phyloP scores from a whole-genome alignment of 2,113 vertebrate genomes.

The Elephas maximus region DNA sequence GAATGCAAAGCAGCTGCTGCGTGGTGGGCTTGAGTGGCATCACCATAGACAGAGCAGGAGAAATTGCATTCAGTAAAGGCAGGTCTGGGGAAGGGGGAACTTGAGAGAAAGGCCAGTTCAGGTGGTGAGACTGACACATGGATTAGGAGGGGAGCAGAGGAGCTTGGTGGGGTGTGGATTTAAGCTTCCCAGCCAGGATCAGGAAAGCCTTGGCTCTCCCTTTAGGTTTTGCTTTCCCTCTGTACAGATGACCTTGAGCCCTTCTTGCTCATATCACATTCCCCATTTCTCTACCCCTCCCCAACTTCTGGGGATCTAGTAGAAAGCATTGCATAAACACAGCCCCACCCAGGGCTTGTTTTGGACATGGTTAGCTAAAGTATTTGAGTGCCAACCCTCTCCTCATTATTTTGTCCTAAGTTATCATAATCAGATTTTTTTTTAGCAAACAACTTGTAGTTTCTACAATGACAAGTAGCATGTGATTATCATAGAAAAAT shows the following conservation, averaged over 20 bases:
- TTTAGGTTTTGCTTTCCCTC: constrained; percentile 17
- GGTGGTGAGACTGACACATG: not conserved
- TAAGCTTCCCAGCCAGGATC: not conserved
- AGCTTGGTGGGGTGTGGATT: not conserved
- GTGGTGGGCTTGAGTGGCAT: not conserved
- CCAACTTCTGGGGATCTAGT: not conserved
- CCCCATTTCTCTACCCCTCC: constrained; percentile 26
- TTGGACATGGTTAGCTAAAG: not conserved
- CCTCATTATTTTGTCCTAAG: constrained; percentile 51
- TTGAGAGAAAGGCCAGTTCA: not conserved
- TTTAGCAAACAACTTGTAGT: constrained; percentile 32
- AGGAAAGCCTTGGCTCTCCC: not conserved
- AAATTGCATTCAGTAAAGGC: not conserved
- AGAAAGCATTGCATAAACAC: not conserved
- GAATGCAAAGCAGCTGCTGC: not conserved
- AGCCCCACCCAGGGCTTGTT: not conserved
- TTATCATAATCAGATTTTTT: constrained; percentile 67
- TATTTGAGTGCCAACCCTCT: not conserved
- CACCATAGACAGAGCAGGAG: not conserved
- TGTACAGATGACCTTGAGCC: constrained; percentile 4
- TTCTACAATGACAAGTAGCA: constrained; percentile 13
- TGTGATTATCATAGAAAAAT: constrained; percentile 40
- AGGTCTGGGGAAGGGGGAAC: not conserved
- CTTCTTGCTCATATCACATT: not conserved
- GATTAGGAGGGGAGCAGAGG: not conserved